These are phyloP conservation scores for Lacerta bilineata DNA, from an alignment of 2,797 vertebrate genomes.

Conservation along the genomic window DNA sequence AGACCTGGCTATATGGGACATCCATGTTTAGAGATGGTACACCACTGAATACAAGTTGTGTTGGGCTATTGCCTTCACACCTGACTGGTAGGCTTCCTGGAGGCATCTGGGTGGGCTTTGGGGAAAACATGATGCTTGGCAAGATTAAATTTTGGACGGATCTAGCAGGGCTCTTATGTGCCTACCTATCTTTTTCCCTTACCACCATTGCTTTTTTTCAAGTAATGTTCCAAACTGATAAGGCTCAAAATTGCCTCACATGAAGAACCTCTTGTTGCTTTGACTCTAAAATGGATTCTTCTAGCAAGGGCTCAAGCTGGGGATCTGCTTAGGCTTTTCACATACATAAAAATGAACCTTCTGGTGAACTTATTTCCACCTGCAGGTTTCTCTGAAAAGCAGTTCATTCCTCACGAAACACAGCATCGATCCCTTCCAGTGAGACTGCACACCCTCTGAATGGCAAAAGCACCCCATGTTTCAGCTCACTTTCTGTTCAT, in stretches of 20 bases:
- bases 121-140: too few species aligned
- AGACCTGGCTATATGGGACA: too few species aligned
- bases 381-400: constrained; percentile 38
- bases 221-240: background rate
- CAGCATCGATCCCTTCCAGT: constrained; percentile 31
- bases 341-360: constrained; percentile 13
- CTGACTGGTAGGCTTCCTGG: too few species aligned
- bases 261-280: background rate
- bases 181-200: too few species aligned
- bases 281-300: background rate
- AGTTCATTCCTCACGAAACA: constrained; percentile 40
- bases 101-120: too few species aligned
- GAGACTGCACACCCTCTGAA: constrained; percentile 28
- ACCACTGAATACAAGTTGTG: too few species aligned
- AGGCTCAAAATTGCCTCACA: background rate
- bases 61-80: too few species aligned
- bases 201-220: too few species aligned
- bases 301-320: background rate
- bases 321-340: background rate
- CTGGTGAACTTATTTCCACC: constrained; percentile 27
- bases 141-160: too few species aligned
- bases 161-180: too few species aligned
- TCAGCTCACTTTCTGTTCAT: constrained; percentile 20
- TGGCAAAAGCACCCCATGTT: constrained; percentile 23
- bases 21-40: too few species aligned